Evolutionary conservation across 2,888 invertebrate genomes (phyloP), one percentile per base, ranked within the genome.

Genomic region (Dicyrtoma fusca): DNA sequence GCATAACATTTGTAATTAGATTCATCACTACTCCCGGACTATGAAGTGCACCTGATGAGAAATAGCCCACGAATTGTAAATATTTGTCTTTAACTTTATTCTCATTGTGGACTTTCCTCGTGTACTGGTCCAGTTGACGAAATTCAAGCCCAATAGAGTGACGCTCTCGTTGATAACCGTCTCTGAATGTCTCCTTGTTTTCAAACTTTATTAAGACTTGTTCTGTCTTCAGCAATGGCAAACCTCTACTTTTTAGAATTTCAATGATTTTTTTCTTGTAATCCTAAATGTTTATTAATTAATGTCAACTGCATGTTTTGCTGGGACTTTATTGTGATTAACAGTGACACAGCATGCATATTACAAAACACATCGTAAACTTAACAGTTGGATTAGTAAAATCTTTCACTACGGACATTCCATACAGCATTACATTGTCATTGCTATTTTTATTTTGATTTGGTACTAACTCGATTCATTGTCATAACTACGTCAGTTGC

Each of bases 111-210:
- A n/a, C n/a, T n/a, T n/a, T n/a, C n/a, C n/a, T n/a, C n/a, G 5
- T 14, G 5, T 13, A 13, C 17, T 23, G 5, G 13, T 13, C 45
- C 8, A 62, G 23, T n/a, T 74, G 49, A 25, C 69, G 59, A 42
- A 76, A 45, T 59, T 79, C 79, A 1, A 77, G 17, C 4, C 77
- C 79, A 8, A 74, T 47, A 57, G 76, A 75, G 51, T 76, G 76
- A 21, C 63, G 59, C 17, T 78, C 74, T 53, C 70, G 66, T 10
- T 47, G 45, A 49, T 66, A 68, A 3, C 70, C 70, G 21, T 62
- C 59, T 4, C 13, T 69, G 21, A n/a, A 47, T 6, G 49, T 14
- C 14, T 34, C 19, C 5, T 34, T 42, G 14, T 74, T 63, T 13
- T 49, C 64, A 25, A 77, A 47, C 34, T 72, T 66, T 0, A 34